Conservation (phyloP, 2,888 invertebrate species). For the Tortrix viridana region DNA sequence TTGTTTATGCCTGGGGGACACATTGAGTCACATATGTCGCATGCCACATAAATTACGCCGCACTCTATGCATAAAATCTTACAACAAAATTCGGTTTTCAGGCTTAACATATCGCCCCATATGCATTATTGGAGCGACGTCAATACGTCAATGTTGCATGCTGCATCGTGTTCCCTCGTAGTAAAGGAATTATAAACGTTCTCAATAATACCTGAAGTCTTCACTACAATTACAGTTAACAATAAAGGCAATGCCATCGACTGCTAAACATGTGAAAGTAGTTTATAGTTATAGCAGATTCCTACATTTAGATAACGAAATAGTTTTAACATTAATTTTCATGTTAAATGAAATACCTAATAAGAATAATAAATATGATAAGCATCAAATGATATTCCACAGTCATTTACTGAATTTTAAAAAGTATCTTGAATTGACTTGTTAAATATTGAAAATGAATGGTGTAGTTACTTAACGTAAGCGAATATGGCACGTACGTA, state of each 20-base stretch:
- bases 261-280: slow-evolving; percentile 59
- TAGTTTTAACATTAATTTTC: slow-evolving; percentile 9
- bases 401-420: too few species aligned
- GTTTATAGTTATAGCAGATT: slow-evolving; percentile 49
- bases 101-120: too few species aligned
- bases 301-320: neutral
- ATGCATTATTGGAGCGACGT: too few species aligned
- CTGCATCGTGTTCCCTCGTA: neutral
- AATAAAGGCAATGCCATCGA: slow-evolving; percentile 50
- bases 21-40: neutral
- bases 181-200: slow-evolving; percentile 7
- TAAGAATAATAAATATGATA: too few species aligned
- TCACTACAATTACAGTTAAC: slow-evolving; percentile 32
- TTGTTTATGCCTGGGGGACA: slow-evolving; percentile 3
- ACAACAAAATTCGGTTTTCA: too few species aligned
- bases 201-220: slow-evolving; percentile 32
- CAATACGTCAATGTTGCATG: too few species aligned
- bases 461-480: neutral
- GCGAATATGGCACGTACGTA: slow-evolving; percentile 8
- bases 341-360: neutral
- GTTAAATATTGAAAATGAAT: neutral
- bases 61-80: too few species aligned
- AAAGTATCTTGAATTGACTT: too few species aligned
- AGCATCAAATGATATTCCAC: too few species aligned
- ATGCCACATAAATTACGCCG: too few species aligned